Evolutionary conservation across 1,140 invertebrate species (phyloP).

Genomic region (fruit fly (Drosophila melanogaster)): DNA sequence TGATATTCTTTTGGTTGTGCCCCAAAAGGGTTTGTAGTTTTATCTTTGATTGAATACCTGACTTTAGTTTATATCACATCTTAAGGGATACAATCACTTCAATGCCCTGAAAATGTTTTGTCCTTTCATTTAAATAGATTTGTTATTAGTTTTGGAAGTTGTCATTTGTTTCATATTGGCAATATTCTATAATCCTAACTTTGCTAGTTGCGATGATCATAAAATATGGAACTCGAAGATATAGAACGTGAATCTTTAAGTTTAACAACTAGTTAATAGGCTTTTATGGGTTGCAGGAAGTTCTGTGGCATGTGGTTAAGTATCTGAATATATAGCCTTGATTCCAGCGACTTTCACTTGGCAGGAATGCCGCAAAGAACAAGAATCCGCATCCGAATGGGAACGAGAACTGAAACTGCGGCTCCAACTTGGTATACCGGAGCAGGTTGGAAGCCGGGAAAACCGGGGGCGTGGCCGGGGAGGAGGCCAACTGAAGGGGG

Average conservation of each 20-base stretch:
- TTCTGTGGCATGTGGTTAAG: no score
- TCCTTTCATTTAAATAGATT: background rate
- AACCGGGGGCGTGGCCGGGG: conserved; percentile 6
- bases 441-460: conserved; percentile 7
- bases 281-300: background rate
- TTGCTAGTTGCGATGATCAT: no score
- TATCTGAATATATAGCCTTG: conserved; percentile 47
- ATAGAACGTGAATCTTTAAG: no score
- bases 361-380: conserved; percentile 53
- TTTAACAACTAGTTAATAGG: no score
- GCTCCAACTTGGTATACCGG: background rate
- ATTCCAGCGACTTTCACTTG: conserved; percentile 62
- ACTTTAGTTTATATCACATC: background rate
- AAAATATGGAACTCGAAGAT: no score
- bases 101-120: background rate
- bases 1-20: background rate
- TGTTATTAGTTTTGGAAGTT: background rate
- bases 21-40: background rate
- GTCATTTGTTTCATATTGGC: background rate
- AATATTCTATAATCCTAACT: no score
- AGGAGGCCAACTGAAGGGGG: background rate
- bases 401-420: conserved; percentile 27
- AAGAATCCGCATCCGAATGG: conserved; percentile 32
- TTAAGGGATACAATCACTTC: background rate
- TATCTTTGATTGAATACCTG: background rate